Base-by-base conservation (phyloP, 1,140 invertebrate species). In the Rhopalosiphum padi region DNA sequence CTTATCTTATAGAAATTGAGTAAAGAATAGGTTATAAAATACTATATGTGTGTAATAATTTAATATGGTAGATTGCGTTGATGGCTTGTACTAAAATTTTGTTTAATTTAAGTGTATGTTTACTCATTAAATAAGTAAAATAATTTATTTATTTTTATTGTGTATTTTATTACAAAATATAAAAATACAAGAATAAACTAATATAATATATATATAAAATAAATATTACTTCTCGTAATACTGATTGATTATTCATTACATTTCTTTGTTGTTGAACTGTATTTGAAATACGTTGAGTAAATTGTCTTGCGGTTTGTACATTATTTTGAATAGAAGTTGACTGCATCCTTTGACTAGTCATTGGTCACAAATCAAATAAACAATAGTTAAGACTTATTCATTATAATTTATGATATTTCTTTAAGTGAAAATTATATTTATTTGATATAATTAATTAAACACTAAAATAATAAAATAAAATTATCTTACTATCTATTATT, bases 281-380 rank as follows among this genome's bases (percentile, higher is more conserved):
- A 41, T 90, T 90, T 15, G 18, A 30, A 68, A 43, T 15, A 90
- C 37, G 53, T 60, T 55, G 88, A 55, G 53, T 90, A 3, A 68
- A 1, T 6, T 68, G 53, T 90, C 37, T 90, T 5, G n/a, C 89
- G 4, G 89, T 90, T 55, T 89, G 87, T 41, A 51, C 30, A 90
- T 53, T 90, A 25, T 23, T 90, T 68, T 90, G 89, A 90, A 68
- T 30, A 46, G 53, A n/a, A 68, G 53, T 35, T 21, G 87, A 53
- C 2, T 43, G 53, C 37, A 43, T 43, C 43, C 25, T 41, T 3
- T 43, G 89, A 90, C 1, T 25, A 25, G 18, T n/a, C 2, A 11
- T n/a, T 1, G 25, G 15, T 43, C 89, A 90, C 41, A 18, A n/a
- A 90, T 43, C 1, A 43, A 25, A 60, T 60, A 43, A 68, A 43